Percentiles rank a stretch among this genome's conserved stretches.
Evolutionary conservation across 2,113 vertebrate species (phyloP).

Genomic region (Scomber scombrus): DNA sequence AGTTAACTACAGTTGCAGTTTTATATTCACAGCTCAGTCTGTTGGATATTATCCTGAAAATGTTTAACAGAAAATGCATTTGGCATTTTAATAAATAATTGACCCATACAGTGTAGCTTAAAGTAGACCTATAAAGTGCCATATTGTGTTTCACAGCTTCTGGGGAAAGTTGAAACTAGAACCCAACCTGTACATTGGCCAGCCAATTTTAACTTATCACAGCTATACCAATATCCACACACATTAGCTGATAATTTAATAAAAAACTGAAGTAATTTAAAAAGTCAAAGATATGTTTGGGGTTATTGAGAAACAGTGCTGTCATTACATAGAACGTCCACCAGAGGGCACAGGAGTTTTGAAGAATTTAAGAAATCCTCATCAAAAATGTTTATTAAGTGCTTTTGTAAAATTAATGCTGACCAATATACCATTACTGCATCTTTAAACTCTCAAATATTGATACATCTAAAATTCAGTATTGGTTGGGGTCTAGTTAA

Average conservation of each 20-base stretch:
- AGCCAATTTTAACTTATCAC: slow-evolving; percentile 6
- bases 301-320: background rate
- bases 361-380: background rate
- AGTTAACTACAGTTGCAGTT: slow-evolving; percentile 16
- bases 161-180: slow-evolving; percentile 20
- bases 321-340: background rate
- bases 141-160: slow-evolving; percentile 64
- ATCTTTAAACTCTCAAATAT: background rate
- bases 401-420: background rate
- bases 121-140: slow-evolving; percentile 46
- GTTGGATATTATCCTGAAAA: background rate
- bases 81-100: slow-evolving; percentile 36
- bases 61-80: slow-evolving; percentile 3
- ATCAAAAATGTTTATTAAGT: background rate
- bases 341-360: background rate
- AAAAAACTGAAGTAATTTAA: background rate
- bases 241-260: background rate
- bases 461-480: background rate
- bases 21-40: slow-evolving; percentile 9
- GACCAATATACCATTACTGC: background rate
- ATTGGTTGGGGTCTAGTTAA: slow-evolving; percentile 1
- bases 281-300: background rate
- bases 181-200: background rate
- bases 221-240: background rate
- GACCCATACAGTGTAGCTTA: slow-evolving; percentile 17